phyloP scores from a whole-genome alignment of 2,797 vertebrate genomes.

The Manis crassicaudata region DNA sequence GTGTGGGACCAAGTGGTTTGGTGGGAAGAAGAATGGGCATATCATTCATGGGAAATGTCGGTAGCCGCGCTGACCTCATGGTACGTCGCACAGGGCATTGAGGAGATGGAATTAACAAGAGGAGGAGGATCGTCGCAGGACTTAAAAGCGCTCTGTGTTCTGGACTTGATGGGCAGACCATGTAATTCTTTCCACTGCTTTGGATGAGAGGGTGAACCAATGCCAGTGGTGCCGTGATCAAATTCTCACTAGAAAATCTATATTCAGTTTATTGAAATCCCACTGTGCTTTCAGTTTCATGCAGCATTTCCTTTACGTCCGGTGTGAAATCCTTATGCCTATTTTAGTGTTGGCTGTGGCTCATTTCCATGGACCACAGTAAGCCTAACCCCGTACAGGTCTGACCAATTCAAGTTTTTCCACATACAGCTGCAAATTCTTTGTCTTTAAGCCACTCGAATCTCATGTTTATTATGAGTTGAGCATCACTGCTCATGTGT shows the following conservation, averaged over 20 bases:
- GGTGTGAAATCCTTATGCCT: constrained; percentile 27
- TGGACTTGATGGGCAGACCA: neutral
- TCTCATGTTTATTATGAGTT: constrained; percentile 47
- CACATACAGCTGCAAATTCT: neutral
- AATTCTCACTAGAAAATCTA: constrained; percentile 5
- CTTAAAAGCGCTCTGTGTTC: neutral
- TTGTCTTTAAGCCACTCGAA: constrained; percentile 28
- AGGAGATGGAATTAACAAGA: neutral
- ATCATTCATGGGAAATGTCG: neutral
- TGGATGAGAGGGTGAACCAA: neutral
- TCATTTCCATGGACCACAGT: constrained; percentile 24
- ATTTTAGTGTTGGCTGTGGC: constrained; percentile 10
- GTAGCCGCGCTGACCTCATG: neutral
- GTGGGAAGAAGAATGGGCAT: neutral
- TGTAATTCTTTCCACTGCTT: neutral
- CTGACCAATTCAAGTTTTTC: neutral
- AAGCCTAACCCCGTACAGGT: neutral
- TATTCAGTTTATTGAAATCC: constrained; percentile 44
- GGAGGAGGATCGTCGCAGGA: neutral
- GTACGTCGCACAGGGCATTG: neutral
- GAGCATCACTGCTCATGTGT: constrained; percentile 61
- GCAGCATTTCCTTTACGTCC: constrained; percentile 63
- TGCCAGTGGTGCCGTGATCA: neutral
- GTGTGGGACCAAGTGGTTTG: neutral
- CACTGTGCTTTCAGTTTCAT: constrained; percentile 15